Base-by-base conservation (phyloP, 2,888 invertebrate genomes). In the Leucophenga montana region DNA sequence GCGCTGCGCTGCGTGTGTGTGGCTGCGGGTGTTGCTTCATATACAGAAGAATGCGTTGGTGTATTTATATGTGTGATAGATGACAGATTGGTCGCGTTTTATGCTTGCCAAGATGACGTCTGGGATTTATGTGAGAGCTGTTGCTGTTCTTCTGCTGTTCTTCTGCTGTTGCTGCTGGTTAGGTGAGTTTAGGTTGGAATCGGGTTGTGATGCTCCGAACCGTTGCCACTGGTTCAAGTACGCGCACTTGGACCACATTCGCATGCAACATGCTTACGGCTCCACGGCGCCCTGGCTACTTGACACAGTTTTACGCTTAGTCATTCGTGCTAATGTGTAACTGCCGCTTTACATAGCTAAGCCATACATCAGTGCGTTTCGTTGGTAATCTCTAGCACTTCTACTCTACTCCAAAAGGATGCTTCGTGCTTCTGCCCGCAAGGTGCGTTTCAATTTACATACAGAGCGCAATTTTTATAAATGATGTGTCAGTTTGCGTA, bases 401-500 rank as follows among this genome's bases (percentile, higher is more conserved):
- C 9, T 11, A 39, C 9, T 39, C 8, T 39, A 39, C 39, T 3
- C 39, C 39, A 20, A 39, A 39, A 39, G 14, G 61, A 13, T 61
- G 68, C 48, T 66, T 70, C 67, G 59, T 65, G 68, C 69, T 72
- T 71, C 39, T 72, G 53, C 59, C 67, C 57, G 71, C 65, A 72
- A 73, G 71, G 74, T 77, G 71, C 77, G 81, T 79, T 83, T 83
- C 82, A 84, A 85, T 84, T 85, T 85, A 79, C 85, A 84, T 85
- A 80, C 53, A 71, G 70, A 18, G 44, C 73, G 74, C 39, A 18
- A 56, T 65, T 71, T 71, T 78, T 80, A 82, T 85, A 84, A 85
- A 85, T 84, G 85, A 83, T 79, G 85, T 84, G 85, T 82, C 85
- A 78, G 80, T 75, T 84, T 80, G 83, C 71, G 81, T 83, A 81